A percentile compares a stretch with the other conserved stretches of the same genome.
These are phyloP conservation scores for Rhinolophus ferrumequinum DNA, from an alignment of 2,113 vertebrate species.

Conservation along the genomic window DNA sequence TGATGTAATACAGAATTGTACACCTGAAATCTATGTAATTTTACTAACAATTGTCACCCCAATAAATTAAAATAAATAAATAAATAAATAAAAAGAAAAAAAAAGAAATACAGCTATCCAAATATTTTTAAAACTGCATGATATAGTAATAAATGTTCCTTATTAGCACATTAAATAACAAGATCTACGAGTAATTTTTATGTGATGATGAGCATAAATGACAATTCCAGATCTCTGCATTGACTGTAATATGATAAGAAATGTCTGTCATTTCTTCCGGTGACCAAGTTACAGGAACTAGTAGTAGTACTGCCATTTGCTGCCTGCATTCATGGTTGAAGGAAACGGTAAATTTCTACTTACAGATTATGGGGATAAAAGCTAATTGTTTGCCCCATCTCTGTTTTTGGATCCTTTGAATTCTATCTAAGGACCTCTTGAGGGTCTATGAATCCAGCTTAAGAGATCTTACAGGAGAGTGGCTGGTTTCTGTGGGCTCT, in stretches of 20 bases:
- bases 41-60: too few relatives aligned
- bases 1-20: too few relatives aligned
- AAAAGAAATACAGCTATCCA: not conserved
- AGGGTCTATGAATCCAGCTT: not conserved
- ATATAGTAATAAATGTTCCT: constrained; percentile 30
- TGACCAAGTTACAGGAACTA: constrained; percentile 44
- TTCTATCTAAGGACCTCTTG: constrained; percentile 26
- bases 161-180: constrained; percentile 33
- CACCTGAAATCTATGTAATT: too few relatives aligned
- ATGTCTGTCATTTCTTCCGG: constrained; percentile 49
- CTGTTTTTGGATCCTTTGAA: not conserved
- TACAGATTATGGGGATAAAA: not conserved
- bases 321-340: constrained; percentile 33
- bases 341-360: constrained; percentile 44
- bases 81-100: too few relatives aligned
- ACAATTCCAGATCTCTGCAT: constrained; percentile 23
- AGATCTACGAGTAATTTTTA: constrained; percentile 57
- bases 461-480: not conserved
- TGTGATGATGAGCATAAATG: not conserved
- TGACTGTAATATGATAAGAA: constrained; percentile 46
- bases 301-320: not conserved
- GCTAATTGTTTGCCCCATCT: not conserved
- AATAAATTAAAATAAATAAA: too few relatives aligned
- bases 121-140: constrained; percentile 9
- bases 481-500: not conserved